phyloP scores from a whole-genome alignment of 2,113 vertebrate species.

The Lamprologus callipterus region DNA sequence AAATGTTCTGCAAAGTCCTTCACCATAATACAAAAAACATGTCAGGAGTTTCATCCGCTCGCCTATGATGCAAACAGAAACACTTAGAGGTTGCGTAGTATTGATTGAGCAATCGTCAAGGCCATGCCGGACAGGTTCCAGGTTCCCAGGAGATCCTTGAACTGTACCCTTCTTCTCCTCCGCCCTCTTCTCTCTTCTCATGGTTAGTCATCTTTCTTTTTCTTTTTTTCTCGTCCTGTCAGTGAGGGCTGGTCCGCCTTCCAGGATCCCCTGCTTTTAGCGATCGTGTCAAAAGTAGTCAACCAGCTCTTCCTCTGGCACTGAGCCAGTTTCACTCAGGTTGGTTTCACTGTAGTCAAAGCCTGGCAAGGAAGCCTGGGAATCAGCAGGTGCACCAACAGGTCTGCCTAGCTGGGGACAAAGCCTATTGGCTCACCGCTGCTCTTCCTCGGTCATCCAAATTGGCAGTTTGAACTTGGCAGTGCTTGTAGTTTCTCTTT shows the following conservation, averaged over 20 bases:
- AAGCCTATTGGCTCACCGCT: slow-evolving; percentile 20
- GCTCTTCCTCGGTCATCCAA: slow-evolving; percentile 11
- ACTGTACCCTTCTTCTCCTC: slow-evolving; percentile 39
- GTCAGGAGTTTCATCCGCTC: not conserved
- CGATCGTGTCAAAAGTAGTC: slow-evolving; percentile 47
- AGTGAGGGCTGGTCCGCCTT: slow-evolving; percentile 34
- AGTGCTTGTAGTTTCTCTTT: not conserved
- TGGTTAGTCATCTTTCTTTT: slow-evolving; percentile 56
- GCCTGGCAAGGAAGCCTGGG: slow-evolving; percentile 56
- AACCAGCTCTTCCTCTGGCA: slow-evolving; percentile 61
- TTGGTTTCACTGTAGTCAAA: slow-evolving; percentile 64
- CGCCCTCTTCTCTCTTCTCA: slow-evolving; percentile 16
- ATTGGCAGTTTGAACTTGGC: slow-evolving; percentile 39
- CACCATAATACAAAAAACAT: accelerated
- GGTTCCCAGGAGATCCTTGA: slow-evolving; percentile 62
- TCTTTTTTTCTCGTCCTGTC: slow-evolving; percentile 19
- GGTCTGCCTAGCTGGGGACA: slow-evolving; percentile 28
- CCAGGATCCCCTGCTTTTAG: slow-evolving; percentile 39
- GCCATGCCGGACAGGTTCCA: slow-evolving; percentile 59
- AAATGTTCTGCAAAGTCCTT: not conserved
- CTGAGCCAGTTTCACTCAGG: slow-evolving; percentile 67
- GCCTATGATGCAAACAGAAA: not conserved
- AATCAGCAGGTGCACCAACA: slow-evolving; percentile 65
- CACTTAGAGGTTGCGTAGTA: not conserved
- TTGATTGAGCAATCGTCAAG: slow-evolving; percentile 65